Base-by-base conservation (phyloP, 1,140 invertebrate species). In the Drosophila nigromelanica region DNA sequence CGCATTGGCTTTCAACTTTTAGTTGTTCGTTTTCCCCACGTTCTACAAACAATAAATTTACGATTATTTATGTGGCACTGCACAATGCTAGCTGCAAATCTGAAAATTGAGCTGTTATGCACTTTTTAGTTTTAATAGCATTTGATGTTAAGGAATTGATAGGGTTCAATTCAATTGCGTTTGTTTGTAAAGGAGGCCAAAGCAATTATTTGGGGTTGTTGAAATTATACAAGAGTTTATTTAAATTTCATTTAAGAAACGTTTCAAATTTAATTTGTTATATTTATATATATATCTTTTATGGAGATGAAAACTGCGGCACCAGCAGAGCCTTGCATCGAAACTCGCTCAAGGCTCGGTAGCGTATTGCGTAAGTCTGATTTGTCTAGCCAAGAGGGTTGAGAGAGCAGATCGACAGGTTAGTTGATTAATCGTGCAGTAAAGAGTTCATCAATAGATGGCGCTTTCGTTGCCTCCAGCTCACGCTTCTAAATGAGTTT, bases 41-140 rank as follows among this genome's bases (percentile, higher is more conserved):
- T 50, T 63, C 40, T 21, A 18, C 37, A 51, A 80, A 80, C 76
- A 73, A 81, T 78, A 87, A 81, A 87, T 87, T 81, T 50, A 47
- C 51, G 66, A 69, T 86, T 82, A 82, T 86, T 89, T 82, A 89
- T 89, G 83, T 76, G 72, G 63, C 82, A 59, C 50, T 66, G 59
- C 62, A 62, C 70, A 87, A 81, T 81, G 61, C 63, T 78, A 21
- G 67, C 69, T 64, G 70, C 70, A 66, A 72, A 67, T 67, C 48
- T 47, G 62, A 52, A 52, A 59, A 59, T 24, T 30, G 27, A 27
- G 5, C 24, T 2, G 6, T 33, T 37, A 45, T 54, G 37, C 39
- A 10, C 39, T 24, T 12, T 30, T 24, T 15, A 40, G 8, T 14
- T 10, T 2, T 0, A 6, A 30, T 42, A 7, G 24, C 33, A 33